Percentiles rank a stretch among this genome's conserved stretches.
These are phyloP conservation scores for Lepidochitona cinerea DNA, from an alignment of 2,888 invertebrate genomes.

Conservation along the genomic window DNA sequence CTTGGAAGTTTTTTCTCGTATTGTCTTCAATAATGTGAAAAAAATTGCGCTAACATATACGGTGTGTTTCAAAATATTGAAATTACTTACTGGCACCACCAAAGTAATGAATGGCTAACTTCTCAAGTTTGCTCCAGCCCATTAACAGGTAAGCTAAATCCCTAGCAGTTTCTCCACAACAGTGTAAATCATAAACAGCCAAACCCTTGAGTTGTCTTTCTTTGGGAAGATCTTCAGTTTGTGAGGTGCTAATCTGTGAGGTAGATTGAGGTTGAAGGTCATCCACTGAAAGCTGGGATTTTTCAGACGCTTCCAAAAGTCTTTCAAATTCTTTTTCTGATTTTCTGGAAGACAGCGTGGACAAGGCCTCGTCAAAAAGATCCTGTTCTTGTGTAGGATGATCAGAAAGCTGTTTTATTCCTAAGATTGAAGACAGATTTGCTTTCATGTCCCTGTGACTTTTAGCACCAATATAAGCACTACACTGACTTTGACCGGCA, in stretches of 20 bases:
- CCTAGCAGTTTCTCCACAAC: neutral
- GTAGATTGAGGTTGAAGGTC: too few relatives aligned
- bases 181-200: neutral
- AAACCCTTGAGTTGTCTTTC: neutral
- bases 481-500: neutral
- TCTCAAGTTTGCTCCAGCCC: neutral
- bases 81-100: neutral
- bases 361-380: neutral
- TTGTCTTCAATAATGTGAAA: too few relatives aligned
- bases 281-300: too few relatives aligned
- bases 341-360: neutral
- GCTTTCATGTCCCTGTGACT: neutral
- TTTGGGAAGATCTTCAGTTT: neutral
- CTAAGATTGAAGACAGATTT: neutral
- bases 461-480: too few relatives aligned
- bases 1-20: too few relatives aligned
- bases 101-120: conserved; percentile 1
- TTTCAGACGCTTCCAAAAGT: neutral
- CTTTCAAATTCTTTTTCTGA: neutral
- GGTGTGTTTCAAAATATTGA: too few relatives aligned
- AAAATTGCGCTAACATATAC: too few relatives aligned
- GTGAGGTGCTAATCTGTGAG: neutral
- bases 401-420: neutral
- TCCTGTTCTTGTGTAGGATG: neutral
- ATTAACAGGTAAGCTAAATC: neutral